Evolutionary conservation across 2,888 invertebrate species (phyloP), one percentile per base, ranked within the genome.

Genomic region (Dynastes grantii): DNA sequence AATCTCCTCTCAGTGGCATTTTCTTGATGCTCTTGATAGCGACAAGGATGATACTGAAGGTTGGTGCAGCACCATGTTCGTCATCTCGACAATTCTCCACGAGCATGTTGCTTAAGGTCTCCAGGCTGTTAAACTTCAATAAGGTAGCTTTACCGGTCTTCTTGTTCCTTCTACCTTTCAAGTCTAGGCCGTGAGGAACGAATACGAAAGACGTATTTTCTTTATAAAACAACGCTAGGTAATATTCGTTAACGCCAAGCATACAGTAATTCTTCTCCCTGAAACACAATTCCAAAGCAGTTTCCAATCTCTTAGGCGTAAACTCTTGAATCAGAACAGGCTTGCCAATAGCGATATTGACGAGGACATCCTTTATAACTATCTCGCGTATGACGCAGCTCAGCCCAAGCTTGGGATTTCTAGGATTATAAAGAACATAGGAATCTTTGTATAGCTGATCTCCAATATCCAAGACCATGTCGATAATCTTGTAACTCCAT

Each of bases 371-470:
- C 63, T 90, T 90, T 8, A 91, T 90, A 84, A 90, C 91, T 85
- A 92, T 91, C 82, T 91, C 91, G 71, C 92, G 90, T 0, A 92
- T 71, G n/a, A 89, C 79, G 77, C 87, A 86, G 55, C 85, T 85
- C 79, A 88, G 81, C 0, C 87, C 86, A 5, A 89, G 83, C 78
- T 87, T 86, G 6, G 87, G 49, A 89, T 88, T 90, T 88, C 84
- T 82, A 0, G 92, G 91, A 8, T 86, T 86, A 86, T 89, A 92
- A 80, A 91, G 90, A 78, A 92, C 88, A 84, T 90, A 92, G 81
- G 92, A 92, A 86, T 92, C 92, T 84, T 91, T 91, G 86, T 92
- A 92, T 0, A 92, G 88, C 85, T 92, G 91, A 83, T 92, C 90
- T 0, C 92, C 92, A 63, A 90, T 89, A 79, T 91, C 91, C 81